A percentile compares a stretch with the other conserved stretches of the same genome.
phyloP scores from a whole-genome alignment of 2,888 invertebrate genomes.

The Reticulitermes lucifugus region DNA sequence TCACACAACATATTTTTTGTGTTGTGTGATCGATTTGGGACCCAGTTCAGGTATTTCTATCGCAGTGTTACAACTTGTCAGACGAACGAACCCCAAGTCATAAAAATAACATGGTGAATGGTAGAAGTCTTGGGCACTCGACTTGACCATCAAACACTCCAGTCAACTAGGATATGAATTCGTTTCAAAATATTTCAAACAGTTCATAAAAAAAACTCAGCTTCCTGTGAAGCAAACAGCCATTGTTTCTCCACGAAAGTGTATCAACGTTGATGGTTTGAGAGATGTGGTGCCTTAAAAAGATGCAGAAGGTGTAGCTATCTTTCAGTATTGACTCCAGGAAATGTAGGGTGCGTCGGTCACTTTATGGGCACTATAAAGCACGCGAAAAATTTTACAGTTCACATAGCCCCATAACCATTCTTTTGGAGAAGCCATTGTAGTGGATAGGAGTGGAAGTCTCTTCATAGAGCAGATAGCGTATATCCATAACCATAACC shows the following conservation, averaged over 20 bases:
- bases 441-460: background rate
- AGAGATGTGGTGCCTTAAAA: background rate
- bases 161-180: background rate
- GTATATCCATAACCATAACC: constrained; percentile 39
- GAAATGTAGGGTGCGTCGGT: constrained; percentile 27
- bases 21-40: too few species aligned
- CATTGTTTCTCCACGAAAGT: background rate
- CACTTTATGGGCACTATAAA: constrained; percentile 50
- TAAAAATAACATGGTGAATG: too few species aligned
- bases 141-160: background rate
- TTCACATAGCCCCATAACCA: constrained; percentile 28
- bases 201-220: background rate
- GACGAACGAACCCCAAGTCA: too few species aligned
- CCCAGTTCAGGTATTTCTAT: too few species aligned
- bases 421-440: constrained; percentile 22
- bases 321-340: background rate
- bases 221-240: background rate
- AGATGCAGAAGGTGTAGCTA: background rate
- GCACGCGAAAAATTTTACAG: constrained; percentile 48
- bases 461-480: background rate
- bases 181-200: background rate
- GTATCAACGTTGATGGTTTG: constrained; percentile 13
- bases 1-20: too few species aligned
- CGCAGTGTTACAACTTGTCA: too few species aligned
- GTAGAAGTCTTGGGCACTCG: background rate